Conservation (phyloP, 1,140 invertebrate genomes). For the Bombus polaris region DNA sequence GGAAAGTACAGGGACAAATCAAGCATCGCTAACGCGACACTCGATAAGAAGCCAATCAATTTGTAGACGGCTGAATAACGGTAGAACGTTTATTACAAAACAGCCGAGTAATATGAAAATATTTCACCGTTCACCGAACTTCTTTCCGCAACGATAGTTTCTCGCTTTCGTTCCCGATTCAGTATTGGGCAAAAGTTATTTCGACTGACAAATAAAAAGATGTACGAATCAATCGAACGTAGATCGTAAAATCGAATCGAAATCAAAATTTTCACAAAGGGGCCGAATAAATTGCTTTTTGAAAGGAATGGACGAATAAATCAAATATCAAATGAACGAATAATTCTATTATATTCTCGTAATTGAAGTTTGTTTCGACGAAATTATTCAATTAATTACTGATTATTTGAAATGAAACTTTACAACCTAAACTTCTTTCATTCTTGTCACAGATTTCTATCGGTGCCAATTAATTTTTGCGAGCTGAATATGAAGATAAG, state of each 20-base stretch:
- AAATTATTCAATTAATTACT: no score
- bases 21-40: conserved; percentile 27
- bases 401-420: background rate
- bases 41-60: conserved; percentile 43
- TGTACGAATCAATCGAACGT: background rate
- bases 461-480: no score
- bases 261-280: background rate
- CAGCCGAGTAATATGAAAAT: background rate
- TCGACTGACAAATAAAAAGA: background rate
- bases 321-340: no score
- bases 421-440: background rate
- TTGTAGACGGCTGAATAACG: conserved; percentile 23
- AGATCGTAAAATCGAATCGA: background rate
- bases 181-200: background rate
- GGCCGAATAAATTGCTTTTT: background rate
- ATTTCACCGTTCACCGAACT: conserved; percentile 42
- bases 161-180: conserved; percentile 31
- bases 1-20: background rate
- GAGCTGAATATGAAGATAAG: background rate
- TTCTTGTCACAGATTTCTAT: background rate
- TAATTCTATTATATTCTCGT: no score
- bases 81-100: conserved; percentile 29
- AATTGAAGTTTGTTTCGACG: no score
- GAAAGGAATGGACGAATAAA: background rate
- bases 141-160: conserved; percentile 34